Conservation (phyloP, 2,113 vertebrate species). For the Ophthalmolycus amberensis region DNA sequence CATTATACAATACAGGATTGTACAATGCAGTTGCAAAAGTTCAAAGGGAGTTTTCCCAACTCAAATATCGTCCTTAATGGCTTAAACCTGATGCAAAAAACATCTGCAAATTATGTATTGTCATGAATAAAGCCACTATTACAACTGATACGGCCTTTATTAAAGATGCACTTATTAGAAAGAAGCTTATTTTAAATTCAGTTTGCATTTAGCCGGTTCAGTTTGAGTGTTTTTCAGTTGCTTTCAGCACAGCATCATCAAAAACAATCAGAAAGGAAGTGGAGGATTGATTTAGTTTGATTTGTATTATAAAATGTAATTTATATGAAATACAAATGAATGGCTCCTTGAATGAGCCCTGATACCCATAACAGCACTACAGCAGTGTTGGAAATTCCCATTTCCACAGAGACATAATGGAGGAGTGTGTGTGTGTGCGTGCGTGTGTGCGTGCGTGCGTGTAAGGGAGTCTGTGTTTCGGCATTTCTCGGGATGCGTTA, state of each 20-base stretch:
- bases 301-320: background rate
- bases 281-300: background rate
- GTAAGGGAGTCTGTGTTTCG: constrained; percentile 27
- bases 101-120: background rate
- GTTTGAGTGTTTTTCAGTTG: background rate
- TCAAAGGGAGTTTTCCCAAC: background rate
- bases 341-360: no score
- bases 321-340: background rate
- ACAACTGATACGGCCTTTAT: background rate
- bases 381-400: background rate
- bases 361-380: background rate
- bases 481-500: constrained; percentile 68
- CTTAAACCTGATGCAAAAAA: background rate
- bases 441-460: background rate
- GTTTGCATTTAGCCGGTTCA: background rate
- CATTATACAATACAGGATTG: background rate
- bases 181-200: background rate
- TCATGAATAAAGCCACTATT: background rate
- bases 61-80: background rate
- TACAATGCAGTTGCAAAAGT: background rate
- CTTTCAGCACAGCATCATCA: background rate
- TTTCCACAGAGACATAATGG: background rate
- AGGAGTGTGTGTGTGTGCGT: constrained; percentile 12
- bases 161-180: no score
- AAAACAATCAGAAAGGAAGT: background rate